These are phyloP conservation scores for Herpetotheres cachinnans DNA, from an alignment of 2,113 vertebrate species.

Conservation along the genomic window DNA sequence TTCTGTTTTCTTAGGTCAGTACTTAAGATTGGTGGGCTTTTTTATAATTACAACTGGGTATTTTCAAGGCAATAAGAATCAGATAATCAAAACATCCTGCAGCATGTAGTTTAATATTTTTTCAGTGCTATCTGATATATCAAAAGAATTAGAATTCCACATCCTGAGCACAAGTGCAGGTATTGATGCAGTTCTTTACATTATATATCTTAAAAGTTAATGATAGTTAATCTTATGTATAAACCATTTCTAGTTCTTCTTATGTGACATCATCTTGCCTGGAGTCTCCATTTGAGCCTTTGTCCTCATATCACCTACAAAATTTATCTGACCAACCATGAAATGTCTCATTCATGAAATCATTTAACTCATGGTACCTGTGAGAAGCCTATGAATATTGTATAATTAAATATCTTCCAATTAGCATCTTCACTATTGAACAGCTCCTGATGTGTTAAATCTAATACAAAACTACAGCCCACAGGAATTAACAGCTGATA, in stretches of 20 bases:
- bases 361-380: not conserved
- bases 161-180: not conserved
- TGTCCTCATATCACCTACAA: not conserved
- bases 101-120: not conserved
- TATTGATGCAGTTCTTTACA: not conserved
- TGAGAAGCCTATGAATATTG: not conserved
- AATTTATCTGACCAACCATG: not conserved
- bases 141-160: not conserved
- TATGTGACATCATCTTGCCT: not conserved
- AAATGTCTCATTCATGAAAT: not conserved
- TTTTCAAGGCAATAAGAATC: not conserved
- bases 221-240: not conserved
- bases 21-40: not conserved
- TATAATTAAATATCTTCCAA: not conserved
- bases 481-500: not conserved
- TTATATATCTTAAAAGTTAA: not conserved
- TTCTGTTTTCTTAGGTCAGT: not conserved
- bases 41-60: not conserved
- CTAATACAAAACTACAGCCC: not conserved
- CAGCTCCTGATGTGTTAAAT: not conserved
- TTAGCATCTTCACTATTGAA: fast-evolving
- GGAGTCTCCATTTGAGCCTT: not conserved
- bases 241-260: not conserved
- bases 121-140: not conserved
- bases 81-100: not conserved